These are phyloP conservation scores for Myiotriccus ornatus DNA, from an alignment of 2,797 vertebrate species.

Conservation along the genomic window DNA sequence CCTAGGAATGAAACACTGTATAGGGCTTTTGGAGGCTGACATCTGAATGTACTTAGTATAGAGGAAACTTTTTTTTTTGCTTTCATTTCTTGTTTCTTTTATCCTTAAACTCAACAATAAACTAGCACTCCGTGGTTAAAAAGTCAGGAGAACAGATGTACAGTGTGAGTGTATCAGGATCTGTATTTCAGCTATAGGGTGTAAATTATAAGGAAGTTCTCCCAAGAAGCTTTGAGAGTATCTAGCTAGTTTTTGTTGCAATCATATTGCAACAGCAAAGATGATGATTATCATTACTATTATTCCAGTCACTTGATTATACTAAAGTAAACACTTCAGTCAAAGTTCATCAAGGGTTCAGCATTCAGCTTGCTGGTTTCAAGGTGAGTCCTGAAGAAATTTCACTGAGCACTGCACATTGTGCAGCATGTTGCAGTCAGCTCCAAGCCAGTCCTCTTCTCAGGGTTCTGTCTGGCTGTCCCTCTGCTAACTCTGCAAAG, in stretches of 20 bases:
- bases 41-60: conserved; percentile 82
- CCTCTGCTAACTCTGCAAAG: not conserved
- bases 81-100: conserved; percentile 83
- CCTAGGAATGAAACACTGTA: conserved; percentile 29
- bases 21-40: conserved; percentile 52
- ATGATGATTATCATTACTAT: not conserved
- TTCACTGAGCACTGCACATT: not conserved
- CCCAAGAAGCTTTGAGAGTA: not conserved
- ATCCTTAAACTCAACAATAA: conserved; percentile 84
- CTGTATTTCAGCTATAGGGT: conserved; percentile 57
- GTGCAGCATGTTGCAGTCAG: not conserved
- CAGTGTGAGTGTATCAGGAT: conserved; percentile 59
- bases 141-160: conserved; percentile 82
- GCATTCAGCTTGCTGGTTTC: not conserved
- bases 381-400: not conserved
- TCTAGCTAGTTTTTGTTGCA: not conserved
- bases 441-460: not conserved
- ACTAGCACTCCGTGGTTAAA: conserved; percentile 84
- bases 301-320: not conserved
- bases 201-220: conserved; percentile 43
- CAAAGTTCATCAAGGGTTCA: not conserved
- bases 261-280: not conserved
- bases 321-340: not conserved
- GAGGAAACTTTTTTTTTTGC: conserved; percentile 51
- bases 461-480: not conserved